Evolutionary conservation across 2,113 vertebrate genomes (phyloP), one percentile per base, ranked within the genome.

Genomic region (Myotis lucifugus): DNA sequence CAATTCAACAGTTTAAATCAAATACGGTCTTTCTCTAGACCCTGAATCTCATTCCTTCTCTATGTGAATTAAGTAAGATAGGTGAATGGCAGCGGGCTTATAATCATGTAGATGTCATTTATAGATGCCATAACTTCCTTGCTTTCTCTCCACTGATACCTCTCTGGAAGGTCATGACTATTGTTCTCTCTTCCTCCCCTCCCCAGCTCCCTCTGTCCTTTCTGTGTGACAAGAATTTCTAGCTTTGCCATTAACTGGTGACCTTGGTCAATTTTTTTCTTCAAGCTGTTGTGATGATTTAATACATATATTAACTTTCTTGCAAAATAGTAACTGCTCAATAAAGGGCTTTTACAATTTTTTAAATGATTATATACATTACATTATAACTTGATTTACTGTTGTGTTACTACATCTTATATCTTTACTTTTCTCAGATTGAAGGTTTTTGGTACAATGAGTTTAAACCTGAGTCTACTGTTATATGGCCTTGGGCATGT

Each of bases 241-340:
- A 29, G 37, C 29, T 85, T 89, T 92, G 27, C 19, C 56, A 67
- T 48, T 86, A 32, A 52, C 0, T 15, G 37, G 18, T 74, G 56
- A 69, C 12, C 64, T 67, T 14, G 56, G 19, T 82, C 46, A 42
- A 42, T 29, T 0, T 34, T 76, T 72, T 64, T 70, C 37, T 59
- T 76, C n/a, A 90, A 90, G 42, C n/a, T 46, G 14, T 56, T 87
- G n/a, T 82, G 90, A 66, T 88, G 52, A 91, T 70, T 87, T 73
- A 66, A 59, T 76, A 74, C 2, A 48, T 50, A 50, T 23, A 73
- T 74, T 40, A 93, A 89, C 6, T 91, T 92, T 50, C 32, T 64
- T 37, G 15, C 32, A 84, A 54, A 85, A 77, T n/a, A 84, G n/a
- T 59, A 94, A 29, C 25, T 87, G 56, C 48, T 69, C 84, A 85